Evolutionary conservation across 2,888 invertebrate species (phyloP), one percentile per base, ranked within the genome.

Genomic region (Meteorus colon): DNA sequence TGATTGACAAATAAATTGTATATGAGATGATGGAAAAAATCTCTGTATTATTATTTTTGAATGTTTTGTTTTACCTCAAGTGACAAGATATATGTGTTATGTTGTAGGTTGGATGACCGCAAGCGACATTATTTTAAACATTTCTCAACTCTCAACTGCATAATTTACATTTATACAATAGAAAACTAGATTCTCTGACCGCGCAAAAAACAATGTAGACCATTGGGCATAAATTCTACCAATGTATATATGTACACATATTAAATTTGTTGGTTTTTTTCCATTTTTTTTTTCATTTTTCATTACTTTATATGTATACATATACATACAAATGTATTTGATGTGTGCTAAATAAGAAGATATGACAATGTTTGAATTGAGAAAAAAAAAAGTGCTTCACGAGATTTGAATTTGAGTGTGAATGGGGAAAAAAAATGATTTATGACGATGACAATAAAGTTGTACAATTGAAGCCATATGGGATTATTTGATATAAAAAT

Each of bases 121-220:
- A 77, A 77, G 59, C 65, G 63, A 45, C 70, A 75, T 45, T 63
- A 65, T 63, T 79, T 75, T 74, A 60, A 79, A 77, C 77, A 77
- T 69, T 71, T 81, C 79, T 80, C 79, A 82, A 81, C 77, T 80
- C 78, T 82, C 79, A 82, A 83, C 80, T 81, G 78, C 83, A 83
- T 85, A 82, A 85, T 82, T 85, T 84, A 84, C 81, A 82, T 82
- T 84, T 86, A 83, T 86, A 84, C 83, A 86, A 85, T 86, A 84
- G 82, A 87, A 87, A 87, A 87, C 85, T 87, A 87, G 84, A 87
- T 83, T 84, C 85, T 86, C 84, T 82, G 82, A 82, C 82, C 82
- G 82, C 82, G 83, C 74, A 73, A 75, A 79, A 76, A 81, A 77
- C 77, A 55, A 55, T 71, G 71, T 71, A 75, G 65, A 75, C 71